A percentile compares a stretch with the other conserved stretches of the same genome.
phyloP scores from a whole-genome alignment of 2,888 invertebrate species.

The Lycophotia porphyrea region DNA sequence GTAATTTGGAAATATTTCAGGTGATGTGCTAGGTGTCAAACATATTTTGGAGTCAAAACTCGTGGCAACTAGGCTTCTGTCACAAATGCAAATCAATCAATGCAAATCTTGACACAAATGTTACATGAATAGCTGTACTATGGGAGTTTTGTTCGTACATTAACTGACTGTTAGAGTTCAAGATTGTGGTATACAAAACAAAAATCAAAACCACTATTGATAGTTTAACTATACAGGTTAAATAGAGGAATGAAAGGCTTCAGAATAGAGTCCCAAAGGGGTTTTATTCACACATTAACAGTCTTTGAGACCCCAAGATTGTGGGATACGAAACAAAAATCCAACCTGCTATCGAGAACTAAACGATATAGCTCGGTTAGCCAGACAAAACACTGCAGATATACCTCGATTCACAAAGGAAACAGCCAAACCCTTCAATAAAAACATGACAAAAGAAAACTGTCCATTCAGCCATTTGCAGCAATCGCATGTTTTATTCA shows the following conservation, averaged over 20 bases:
- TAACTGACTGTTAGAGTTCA: not conserved
- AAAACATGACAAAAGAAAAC: slow-evolving; percentile 38
- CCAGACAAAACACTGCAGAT: not conserved
- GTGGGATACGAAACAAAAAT: not conserved
- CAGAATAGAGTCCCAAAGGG: not conserved
- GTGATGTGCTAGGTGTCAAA: not conserved
- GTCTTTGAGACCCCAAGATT: not conserved
- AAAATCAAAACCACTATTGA: not conserved
- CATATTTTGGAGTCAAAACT: not conserved
- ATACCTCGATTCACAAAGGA: not conserved
- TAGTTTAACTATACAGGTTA: not conserved
- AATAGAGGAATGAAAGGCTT: not conserved
- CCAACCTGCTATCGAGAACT: not conserved
- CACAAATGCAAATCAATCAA: too few species aligned
- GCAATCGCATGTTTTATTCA: slow-evolving; percentile 41
- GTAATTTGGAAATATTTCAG: slow-evolving; percentile 11
- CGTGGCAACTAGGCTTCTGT: not conserved
- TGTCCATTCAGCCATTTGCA: slow-evolving; percentile 25
- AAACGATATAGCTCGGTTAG: not conserved
- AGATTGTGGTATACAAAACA: not conserved
- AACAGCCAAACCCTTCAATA: slow-evolving; percentile 12
- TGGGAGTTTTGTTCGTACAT: too few species aligned
- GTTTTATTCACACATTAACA: too few species aligned
- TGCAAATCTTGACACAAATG: not conserved
- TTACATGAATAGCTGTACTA: not conserved